A percentile compares a stretch with the other conserved stretches of the same genome.
phyloP scores from a whole-genome alignment of 2,113 vertebrate species.

The Smithornis capensis region DNA sequence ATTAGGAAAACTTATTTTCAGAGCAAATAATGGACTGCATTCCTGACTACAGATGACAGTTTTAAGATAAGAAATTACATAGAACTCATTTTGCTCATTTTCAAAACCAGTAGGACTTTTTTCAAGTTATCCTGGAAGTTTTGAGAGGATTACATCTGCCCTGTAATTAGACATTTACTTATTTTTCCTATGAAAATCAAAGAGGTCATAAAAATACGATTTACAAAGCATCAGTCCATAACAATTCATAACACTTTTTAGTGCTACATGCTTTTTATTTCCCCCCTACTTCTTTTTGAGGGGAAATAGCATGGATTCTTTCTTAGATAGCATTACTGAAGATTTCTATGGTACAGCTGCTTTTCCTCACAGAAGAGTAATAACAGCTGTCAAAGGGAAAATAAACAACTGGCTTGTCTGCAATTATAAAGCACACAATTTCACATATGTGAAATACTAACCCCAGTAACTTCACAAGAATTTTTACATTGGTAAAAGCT shows the following conservation, averaged over 20 bases:
- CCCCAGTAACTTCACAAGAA: neutral
- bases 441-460: neutral
- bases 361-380: neutral
- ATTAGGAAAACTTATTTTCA: neutral
- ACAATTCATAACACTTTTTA: neutral
- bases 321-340: neutral
- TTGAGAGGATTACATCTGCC: neutral
- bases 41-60: neutral
- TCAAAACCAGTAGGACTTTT: neutral
- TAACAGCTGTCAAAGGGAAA: neutral
- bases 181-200: neutral
- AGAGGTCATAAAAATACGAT: neutral
- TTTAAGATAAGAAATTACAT: neutral
- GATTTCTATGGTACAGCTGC: neutral
- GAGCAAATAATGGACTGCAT: neutral
- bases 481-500: neutral
- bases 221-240: neutral
- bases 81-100: neutral
- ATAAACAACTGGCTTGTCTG: neutral
- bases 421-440: neutral
- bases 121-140: neutral
- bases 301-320: neutral
- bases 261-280: neutral
- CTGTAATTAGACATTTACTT: neutral
- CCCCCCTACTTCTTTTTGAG: neutral